Base-by-base conservation (phyloP, 2,797 vertebrate genomes). In the Hippopotamyrus pictus region DNA sequence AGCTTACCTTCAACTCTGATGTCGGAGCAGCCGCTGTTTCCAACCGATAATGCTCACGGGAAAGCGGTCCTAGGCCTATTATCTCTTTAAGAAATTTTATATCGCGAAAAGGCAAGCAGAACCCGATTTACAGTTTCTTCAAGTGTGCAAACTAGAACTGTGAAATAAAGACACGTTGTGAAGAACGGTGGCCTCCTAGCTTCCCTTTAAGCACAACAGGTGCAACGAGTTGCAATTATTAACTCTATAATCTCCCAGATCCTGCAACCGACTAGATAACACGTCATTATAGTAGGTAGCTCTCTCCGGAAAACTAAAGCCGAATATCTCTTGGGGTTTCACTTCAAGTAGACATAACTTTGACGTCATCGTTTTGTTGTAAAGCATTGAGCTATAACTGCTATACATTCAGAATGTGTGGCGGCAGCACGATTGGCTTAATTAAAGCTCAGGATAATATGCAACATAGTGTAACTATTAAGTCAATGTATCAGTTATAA, bases 401-500 rank as follows among this genome's bases (percentile, higher is more conserved):
- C 11, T 12, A 33, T 84, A 5, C 22, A 86, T 53, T 33, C 33
- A 59, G 1, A 90, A 90, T 22, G 8, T 91, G 93, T 93, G 93
- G 92, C 33, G 73, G 33, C 33, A 79, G 46, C 90, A 91, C 91
- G 54, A 11, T 91, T 91, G 19, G 92, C 90, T 96, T 96, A 96
- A 95, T 96, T 96, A 96, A 96, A 94, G 95, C 91, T 94, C 93
- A 95, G 89, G 91, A 94, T 91, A 89, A 92, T 94, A 93, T 92
- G 92, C 89, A 93, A 93, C 93, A 93, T 25, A 94, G 94, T 95
- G 93, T 91, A 88, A 92, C 89, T 92, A 93, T 93, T 93, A 93
- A 92, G 93, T 94, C 92, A 91, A 93, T 91, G 93, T 92, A 93
- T 97, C 17, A 90, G 96, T 96, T 94, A 96, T 96, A 94, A 88